phyloP scores from a whole-genome alignment of 2,888 invertebrate species.

The Belgica antarctica region DNA sequence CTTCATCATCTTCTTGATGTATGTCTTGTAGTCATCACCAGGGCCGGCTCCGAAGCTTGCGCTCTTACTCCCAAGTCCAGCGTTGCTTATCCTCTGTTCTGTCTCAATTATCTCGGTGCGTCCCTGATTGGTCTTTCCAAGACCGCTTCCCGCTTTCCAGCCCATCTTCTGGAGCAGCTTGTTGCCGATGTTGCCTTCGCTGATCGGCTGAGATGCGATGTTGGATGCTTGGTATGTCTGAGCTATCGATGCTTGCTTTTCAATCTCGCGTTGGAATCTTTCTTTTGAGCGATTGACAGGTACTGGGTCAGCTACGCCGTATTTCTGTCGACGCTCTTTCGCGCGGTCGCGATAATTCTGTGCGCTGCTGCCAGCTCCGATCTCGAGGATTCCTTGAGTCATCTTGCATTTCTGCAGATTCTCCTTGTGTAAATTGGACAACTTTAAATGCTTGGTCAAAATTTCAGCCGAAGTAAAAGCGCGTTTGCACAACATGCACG shows the following conservation, averaged over 20 bases:
- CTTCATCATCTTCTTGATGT: slow-evolving; percentile 56
- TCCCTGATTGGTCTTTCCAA: slow-evolving; percentile 91
- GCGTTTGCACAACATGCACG: slow-evolving; percentile 92
- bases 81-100: slow-evolving; percentile 63
- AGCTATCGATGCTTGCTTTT: slow-evolving; percentile 54
- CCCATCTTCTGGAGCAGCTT: slow-evolving; percentile 98
- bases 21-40: slow-evolving; percentile 55
- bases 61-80: slow-evolving; percentile 79
- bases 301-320: slow-evolving; percentile 77
- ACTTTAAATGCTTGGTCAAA: slow-evolving; percentile 82
- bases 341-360: slow-evolving; percentile 85
- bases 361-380: slow-evolving; percentile 51
- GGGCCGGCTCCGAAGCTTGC: slow-evolving; percentile 49
- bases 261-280: slow-evolving; percentile 63
- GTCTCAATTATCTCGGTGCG: slow-evolving; percentile 88
- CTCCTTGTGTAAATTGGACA: slow-evolving; percentile 92
- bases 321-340: slow-evolving; percentile 90
- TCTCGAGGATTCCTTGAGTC: slow-evolving; percentile 48
- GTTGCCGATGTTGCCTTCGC: slow-evolving; percentile 90
- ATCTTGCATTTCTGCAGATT: slow-evolving; percentile 64
- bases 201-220: slow-evolving; percentile 57
- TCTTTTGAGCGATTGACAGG: slow-evolving; percentile 71
- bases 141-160: slow-evolving; percentile 95
- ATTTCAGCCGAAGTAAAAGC: slow-evolving; percentile 89
- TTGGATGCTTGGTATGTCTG: slow-evolving; percentile 55